Evolutionary conservation across 2,888 invertebrate genomes (phyloP).

Genomic region (Trichopria drosophilae): DNA sequence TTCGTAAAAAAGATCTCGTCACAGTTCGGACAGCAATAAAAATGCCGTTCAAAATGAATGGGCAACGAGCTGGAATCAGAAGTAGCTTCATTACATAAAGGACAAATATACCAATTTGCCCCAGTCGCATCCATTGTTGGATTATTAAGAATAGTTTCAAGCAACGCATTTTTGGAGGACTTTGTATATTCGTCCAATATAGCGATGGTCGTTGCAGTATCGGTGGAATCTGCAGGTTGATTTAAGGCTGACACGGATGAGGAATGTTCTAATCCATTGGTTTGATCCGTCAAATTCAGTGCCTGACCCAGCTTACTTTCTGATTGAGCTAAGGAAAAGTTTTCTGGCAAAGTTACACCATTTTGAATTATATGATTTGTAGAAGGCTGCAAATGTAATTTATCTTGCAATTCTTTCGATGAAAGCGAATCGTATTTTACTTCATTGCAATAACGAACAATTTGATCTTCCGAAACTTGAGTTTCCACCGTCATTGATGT

Average conservation of each 20-base stretch:
- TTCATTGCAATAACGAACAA: slow-evolving; percentile 50
- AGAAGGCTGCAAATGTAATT: slow-evolving; percentile 40
- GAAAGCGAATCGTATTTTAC: slow-evolving; percentile 47
- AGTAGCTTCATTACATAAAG: slow-evolving; percentile 55
- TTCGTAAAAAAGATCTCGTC: slow-evolving; percentile 59
- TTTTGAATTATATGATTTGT: slow-evolving; percentile 41
- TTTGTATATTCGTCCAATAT: slow-evolving; percentile 54
- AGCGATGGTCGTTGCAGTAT: too few relatives aligned
- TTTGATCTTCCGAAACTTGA: slow-evolving; percentile 44
- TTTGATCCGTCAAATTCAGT: too few relatives aligned
- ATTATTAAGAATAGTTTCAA: slow-evolving; percentile 49
- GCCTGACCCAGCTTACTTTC: not conserved
- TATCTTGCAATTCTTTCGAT: slow-evolving; percentile 46
- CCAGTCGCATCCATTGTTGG: slow-evolving; percentile 52
- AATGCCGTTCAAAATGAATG: slow-evolving; percentile 53
- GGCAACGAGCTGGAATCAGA: slow-evolving; percentile 47
- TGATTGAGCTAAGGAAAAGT: not conserved
- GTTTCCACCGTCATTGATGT: slow-evolving; percentile 48
- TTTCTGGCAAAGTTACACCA: slow-evolving; percentile 38
- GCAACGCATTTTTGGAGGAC: slow-evolving; percentile 44
- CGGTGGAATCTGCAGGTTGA: too few relatives aligned
- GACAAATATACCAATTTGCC: slow-evolving; percentile 53
- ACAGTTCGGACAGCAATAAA: slow-evolving; percentile 54
- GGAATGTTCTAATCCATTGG: too few relatives aligned
- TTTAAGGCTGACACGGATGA: too few relatives aligned